Evolutionary conservation across 1,140 invertebrate species (phyloP).

Genomic region (Drosophila takahashii): DNA sequence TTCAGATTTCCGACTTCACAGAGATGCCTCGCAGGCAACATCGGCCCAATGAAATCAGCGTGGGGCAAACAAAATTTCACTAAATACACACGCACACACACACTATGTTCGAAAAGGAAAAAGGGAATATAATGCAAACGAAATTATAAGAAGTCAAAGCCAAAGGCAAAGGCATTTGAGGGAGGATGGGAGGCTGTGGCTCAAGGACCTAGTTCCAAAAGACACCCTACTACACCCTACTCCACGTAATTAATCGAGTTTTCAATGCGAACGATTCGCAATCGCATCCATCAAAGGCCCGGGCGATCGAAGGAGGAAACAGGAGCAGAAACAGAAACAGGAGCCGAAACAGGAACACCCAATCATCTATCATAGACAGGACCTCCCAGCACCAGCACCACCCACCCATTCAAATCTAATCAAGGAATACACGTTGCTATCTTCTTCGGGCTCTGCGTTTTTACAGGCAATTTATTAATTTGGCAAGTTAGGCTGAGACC

Average conservation of each 20-base stretch:
- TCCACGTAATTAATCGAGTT: slow-evolving; percentile 55
- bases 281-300: slow-evolving; percentile 54
- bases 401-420: slow-evolving; percentile 70
- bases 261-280: slow-evolving; percentile 37
- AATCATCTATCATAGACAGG: slow-evolving; percentile 62
- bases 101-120: slow-evolving; percentile 25
- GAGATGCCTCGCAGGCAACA: slow-evolving; percentile 35
- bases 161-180: background rate
- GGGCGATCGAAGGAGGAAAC: background rate
- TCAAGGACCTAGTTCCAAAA: background rate
- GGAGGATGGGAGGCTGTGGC: background rate
- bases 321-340: background rate
- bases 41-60: slow-evolving; percentile 43
- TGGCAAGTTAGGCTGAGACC: slow-evolving; percentile 50
- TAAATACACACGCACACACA: slow-evolving; percentile 21
- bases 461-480: slow-evolving; percentile 80
- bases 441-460: slow-evolving; percentile 55
- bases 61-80: slow-evolving; percentile 41
- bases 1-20: slow-evolving; percentile 15
- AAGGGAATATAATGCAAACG: slow-evolving; percentile 39
- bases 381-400: slow-evolving; percentile 12
- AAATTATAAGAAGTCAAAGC: slow-evolving; percentile 50
- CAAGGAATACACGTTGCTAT: slow-evolving; percentile 61
- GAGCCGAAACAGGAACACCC: slow-evolving; percentile 3
- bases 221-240: background rate